Percentiles rank a stretch among this genome's conserved stretches.
Conservation (phyloP, 2,797 vertebrate species). For the Crax fasciolata region DNA sequence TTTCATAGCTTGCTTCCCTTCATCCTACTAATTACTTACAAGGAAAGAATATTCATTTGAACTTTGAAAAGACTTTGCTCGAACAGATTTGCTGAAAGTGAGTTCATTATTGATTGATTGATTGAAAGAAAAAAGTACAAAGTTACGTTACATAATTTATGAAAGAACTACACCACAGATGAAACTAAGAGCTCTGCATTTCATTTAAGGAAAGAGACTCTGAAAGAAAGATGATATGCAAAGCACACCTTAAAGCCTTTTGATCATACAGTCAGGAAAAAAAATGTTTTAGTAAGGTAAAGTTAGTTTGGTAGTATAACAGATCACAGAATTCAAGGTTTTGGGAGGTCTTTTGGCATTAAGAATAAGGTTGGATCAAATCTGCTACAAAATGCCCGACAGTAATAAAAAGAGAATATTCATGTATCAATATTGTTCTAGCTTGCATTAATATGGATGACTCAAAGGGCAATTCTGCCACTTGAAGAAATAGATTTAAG, state of each 20-base stretch:
- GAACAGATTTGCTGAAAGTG: not conserved
- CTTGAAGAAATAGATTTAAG: constrained; percentile 1
- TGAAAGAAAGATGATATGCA: not conserved
- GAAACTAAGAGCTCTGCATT: not conserved
- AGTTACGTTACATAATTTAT: not conserved
- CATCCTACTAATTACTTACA: not conserved
- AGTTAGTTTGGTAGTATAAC: not conserved
- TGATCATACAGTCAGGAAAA: constrained; percentile 16
- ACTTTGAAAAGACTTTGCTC: not conserved
- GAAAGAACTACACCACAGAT: not conserved
- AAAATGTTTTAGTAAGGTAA: not conserved
- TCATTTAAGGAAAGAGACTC: not conserved
- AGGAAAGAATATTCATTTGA: not conserved
- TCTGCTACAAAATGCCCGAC: constrained; percentile 41
- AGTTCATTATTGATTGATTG: not conserved
- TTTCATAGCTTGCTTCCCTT: not conserved
- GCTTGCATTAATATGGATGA: constrained; percentile 19
- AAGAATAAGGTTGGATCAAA: constrained; percentile 36
- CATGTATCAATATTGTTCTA: constrained; percentile 16
- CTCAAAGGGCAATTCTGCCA: constrained; percentile 23
- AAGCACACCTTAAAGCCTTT: constrained; percentile 5
- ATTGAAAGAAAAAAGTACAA: not conserved
- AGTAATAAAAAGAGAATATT: constrained; percentile 55
- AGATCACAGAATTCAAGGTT: constrained; percentile 22
- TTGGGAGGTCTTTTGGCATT: not conserved